A percentile compares a stretch with the other conserved stretches of the same genome.
Evolutionary conservation across 2,888 invertebrate genomes (phyloP).

Genomic region (Ischnus inquisitorius): DNA sequence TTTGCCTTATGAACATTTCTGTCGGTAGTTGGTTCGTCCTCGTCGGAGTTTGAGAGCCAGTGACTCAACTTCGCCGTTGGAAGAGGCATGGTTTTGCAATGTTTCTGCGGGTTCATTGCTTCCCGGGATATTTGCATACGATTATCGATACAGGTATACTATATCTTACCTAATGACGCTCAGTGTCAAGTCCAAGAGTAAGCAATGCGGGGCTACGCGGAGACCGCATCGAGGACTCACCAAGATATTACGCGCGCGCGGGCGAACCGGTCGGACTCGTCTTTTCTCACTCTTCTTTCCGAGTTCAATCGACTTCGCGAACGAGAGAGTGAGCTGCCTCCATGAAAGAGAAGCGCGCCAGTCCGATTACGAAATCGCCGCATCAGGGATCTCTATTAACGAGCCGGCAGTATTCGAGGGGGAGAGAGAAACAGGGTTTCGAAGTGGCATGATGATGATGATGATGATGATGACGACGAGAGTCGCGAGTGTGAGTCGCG

Average conservation of each 20-base stretch:
- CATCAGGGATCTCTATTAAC: constrained; percentile 58
- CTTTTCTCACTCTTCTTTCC: constrained; percentile 55
- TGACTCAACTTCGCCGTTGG: constrained; percentile 11
- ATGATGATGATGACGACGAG: neutral
- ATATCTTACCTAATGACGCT: constrained; percentile 57
- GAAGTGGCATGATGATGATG: constrained; percentile 38
- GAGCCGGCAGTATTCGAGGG: constrained; percentile 28
- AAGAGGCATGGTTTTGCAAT: constrained; percentile 28
- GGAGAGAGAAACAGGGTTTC: constrained; percentile 13
- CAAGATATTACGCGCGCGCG: constrained; percentile 47
- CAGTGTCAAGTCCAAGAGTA: constrained; percentile 66
- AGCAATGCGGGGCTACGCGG: constrained; percentile 5
- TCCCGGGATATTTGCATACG: constrained; percentile 37
- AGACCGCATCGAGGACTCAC: constrained; percentile 45
- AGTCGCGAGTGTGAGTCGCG: constrained; percentile 39
- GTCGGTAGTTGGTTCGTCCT: constrained; percentile 25
- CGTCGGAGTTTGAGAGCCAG: constrained; percentile 4
- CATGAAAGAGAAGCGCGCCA: constrained; percentile 18
- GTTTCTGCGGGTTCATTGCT: constrained; percentile 53
- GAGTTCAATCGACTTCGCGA: constrained; percentile 55
- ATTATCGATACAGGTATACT: constrained; percentile 23
- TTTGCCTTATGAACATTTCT: constrained; percentile 64
- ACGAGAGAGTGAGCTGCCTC: constrained; percentile 16
- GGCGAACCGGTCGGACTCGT: constrained; percentile 65
- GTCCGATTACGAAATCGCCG: constrained; percentile 62